A percentile compares a stretch with the other conserved stretches of the same genome.
Conservation (phyloP, 2,113 vertebrate genomes). For the Columba janthina region DNA sequence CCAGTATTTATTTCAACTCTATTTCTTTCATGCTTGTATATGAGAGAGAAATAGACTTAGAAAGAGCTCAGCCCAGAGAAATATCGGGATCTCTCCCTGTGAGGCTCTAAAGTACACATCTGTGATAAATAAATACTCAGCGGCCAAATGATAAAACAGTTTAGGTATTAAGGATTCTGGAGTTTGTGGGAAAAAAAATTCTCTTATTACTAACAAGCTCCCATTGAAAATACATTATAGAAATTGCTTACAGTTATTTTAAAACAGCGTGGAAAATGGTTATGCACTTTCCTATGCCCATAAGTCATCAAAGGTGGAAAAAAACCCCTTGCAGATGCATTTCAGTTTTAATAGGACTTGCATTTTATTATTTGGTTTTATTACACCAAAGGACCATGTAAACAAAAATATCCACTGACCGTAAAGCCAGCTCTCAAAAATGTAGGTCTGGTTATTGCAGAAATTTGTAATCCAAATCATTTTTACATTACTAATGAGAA, state of each 20-base stretch:
- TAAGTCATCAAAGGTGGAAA: conserved; percentile 37
- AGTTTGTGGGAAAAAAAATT: neutral
- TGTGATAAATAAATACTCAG: conserved; percentile 30
- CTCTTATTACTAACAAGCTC: conserved; percentile 8
- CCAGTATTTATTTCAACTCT: conserved; percentile 41
- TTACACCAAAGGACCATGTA: neutral
- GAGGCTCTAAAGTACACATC: neutral
- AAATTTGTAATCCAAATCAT: neutral
- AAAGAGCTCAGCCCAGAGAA: conserved; percentile 9
- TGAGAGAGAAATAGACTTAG: conserved; percentile 38
- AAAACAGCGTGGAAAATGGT: conserved; percentile 19
- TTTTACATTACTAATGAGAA: conserved; percentile 44
- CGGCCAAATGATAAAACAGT: conserved; percentile 35
- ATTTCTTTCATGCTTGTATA: conserved; percentile 39
- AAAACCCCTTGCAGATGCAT: neutral
- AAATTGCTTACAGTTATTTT: conserved; percentile 24
- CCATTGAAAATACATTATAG: conserved; percentile 39
- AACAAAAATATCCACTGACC: neutral
- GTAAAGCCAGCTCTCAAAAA: neutral
- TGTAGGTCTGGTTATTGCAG: neutral
- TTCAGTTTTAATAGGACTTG: conserved; percentile 33
- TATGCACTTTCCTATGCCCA: neutral
- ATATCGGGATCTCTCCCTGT: neutral
- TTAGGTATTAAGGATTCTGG: conserved; percentile 10
- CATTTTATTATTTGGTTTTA: conserved; percentile 49